Evolutionary conservation across 2,888 invertebrate genomes (phyloP).

Genomic region (Sceliomorpha sp.): DNA sequence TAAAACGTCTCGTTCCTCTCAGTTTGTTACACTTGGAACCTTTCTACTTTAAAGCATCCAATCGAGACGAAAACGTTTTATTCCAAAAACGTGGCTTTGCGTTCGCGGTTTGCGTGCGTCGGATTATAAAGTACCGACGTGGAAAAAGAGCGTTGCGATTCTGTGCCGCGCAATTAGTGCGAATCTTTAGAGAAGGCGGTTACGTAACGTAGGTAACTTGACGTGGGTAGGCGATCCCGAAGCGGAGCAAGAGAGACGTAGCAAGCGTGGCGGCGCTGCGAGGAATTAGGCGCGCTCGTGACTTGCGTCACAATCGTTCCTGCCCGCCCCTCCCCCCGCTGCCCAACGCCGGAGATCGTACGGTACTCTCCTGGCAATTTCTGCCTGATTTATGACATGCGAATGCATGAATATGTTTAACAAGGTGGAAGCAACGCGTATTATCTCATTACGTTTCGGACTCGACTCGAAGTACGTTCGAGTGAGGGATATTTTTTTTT

Average conservation of each 20-base stretch:
- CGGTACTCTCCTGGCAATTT: slow-evolving; percentile 8
- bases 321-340: no score
- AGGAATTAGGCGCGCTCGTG: slow-evolving; percentile 40
- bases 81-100: no score
- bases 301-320: slow-evolving; percentile 35
- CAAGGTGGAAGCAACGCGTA: slow-evolving; percentile 9
- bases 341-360: no score
- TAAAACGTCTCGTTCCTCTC: no score
- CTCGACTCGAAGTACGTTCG: no score
- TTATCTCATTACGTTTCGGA: neutral
- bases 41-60: no score
- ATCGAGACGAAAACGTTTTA: no score
- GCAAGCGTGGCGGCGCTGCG: slow-evolving; percentile 25
- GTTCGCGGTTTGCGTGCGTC: neutral
- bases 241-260: no score
- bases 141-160: slow-evolving; percentile 14
- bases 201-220: slow-evolving; percentile 33
- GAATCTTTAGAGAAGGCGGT: slow-evolving; percentile 36
- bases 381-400: slow-evolving; percentile 17
- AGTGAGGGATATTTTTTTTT: no score
- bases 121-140: slow-evolving; percentile 4
- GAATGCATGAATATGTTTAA: slow-evolving; percentile 7
- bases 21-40: no score
- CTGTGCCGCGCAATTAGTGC: slow-evolving; percentile 37
- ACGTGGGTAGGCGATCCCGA: slow-evolving; percentile 37